Base-by-base conservation (phyloP, 2,888 invertebrate species). In the Aspidapion aeneum region DNA sequence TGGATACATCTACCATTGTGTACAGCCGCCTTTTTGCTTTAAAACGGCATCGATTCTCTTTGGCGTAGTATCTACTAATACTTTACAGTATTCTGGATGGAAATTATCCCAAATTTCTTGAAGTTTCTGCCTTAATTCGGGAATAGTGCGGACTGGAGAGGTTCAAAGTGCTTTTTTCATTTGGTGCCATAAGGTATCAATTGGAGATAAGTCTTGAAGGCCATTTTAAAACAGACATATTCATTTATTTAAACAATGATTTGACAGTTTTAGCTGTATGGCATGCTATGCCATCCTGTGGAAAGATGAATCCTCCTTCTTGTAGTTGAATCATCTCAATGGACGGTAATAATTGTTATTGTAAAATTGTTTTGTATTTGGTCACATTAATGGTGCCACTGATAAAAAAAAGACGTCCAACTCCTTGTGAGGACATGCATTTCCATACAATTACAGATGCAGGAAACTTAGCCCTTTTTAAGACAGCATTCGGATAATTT, bases 261-360 rank as follows among this genome's bases (percentile, higher is more conserved):
- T 55, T 48, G 49, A 48, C n/a, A 18, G 55, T 55, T 55, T 17
- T 9, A 18, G 55, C 55, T 12, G 55, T 55, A 17, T 55, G 18
- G 16, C 16, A 55, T 55, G 55, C 55, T 55, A 17, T 17, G 55
- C 55, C 55, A 55, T 55, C 55, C 55, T 55, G 55, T 48, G 49
- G 9, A n/a, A 59, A 59, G 50, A 59, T 57, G 52, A 59, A 55
- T 55, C 59, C 59, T 59, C 59, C 59, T 59, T 59, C 59, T 52
- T 49, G 59, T 51, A 59, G 59, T 59, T 59, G 59, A 59, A 59
- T 59, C 52, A 59, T 59, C 3, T 5, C 12, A 59, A 59, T 59
- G 52, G 52, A 59, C 5, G 59, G 55, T 51, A 59, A 51, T 18
- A 17, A 16, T 55, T 55, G 17, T 55, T 55, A 7, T 55, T 55